Percentiles rank a stretch among this genome's conserved stretches.
phyloP scores from a whole-genome alignment of 2,113 vertebrate species.

The Psephotus haematonotus region DNA sequence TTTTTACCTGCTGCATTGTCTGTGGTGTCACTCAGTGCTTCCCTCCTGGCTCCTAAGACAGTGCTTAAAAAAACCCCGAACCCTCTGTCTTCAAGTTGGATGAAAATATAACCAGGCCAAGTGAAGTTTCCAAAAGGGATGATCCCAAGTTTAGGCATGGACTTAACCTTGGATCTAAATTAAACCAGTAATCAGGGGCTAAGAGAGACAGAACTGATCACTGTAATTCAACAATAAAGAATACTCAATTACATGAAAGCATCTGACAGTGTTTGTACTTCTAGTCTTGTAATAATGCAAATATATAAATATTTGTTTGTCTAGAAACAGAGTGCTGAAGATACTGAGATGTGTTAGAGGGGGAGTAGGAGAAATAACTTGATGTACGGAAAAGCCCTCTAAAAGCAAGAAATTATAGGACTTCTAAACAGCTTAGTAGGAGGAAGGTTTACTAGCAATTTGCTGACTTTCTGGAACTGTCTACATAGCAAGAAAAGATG shows the following conservation, averaged over 20 bases:
- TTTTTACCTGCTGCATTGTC: background rate
- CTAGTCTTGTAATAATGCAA: background rate
- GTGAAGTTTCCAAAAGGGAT: background rate
- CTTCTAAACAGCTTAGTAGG: background rate
- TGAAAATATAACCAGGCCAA: background rate
- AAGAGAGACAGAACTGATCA: background rate
- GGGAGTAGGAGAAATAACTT: background rate
- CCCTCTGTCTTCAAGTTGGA: background rate
- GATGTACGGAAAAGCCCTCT: background rate
- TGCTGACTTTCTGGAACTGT: background rate
- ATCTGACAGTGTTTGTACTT: background rate
- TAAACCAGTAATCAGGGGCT: background rate
- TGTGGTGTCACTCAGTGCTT: background rate
- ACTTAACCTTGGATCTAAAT: background rate
- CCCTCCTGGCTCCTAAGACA: background rate
- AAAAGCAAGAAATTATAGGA: background rate
- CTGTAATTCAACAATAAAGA: background rate
- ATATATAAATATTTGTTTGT: background rate
- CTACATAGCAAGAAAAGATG: background rate
- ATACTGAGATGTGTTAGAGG: background rate
- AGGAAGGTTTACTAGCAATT: background rate
- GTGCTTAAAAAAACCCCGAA: fast-evolving
- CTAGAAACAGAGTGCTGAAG: background rate
- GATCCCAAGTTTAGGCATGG: background rate
- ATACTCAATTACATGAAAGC: background rate